Evolutionary conservation across 2,888 invertebrate species (phyloP).

Genomic region (Cephus nigrinus): DNA sequence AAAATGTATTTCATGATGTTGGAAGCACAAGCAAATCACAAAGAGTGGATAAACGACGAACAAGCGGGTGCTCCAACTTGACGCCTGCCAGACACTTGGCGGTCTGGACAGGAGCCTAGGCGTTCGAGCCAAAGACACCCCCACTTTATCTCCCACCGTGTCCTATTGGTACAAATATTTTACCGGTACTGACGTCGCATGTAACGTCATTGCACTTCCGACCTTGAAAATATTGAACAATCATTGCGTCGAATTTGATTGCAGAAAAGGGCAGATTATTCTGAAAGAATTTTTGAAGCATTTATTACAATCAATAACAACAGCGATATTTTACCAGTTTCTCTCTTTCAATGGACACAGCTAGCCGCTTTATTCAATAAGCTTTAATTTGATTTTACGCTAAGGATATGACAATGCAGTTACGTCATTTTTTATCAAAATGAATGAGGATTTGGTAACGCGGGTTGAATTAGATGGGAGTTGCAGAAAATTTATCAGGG

Average conservation of each 20-base stretch:
- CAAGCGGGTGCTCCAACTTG: neutral
- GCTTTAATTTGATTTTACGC: neutral
- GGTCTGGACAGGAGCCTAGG: constrained; percentile 30
- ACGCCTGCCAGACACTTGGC: constrained; percentile 33
- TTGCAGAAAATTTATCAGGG: neutral
- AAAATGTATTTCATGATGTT: constrained; percentile 92
- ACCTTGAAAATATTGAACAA: constrained; percentile 17
- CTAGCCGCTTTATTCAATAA: neutral
- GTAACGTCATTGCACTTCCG: constrained; percentile 11
- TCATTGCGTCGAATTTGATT: neutral
- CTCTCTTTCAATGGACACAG: neutral
- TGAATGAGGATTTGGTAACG: neutral
- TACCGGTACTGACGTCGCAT: constrained; percentile 12
- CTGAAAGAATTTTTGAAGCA: too few species aligned
- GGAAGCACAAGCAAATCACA: neutral
- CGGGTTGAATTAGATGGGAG: neutral
- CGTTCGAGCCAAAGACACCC: constrained; percentile 15
- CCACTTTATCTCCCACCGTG: neutral
- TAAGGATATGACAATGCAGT: neutral
- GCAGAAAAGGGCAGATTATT: neutral
- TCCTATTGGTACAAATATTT: constrained; percentile 14
- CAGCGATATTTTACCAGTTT: neutral
- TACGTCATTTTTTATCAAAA: neutral
- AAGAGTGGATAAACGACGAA: neutral
- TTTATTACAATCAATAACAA: neutral